Percentiles rank a stretch among this genome's conserved stretches.
phyloP scores from a whole-genome alignment of 2,113 vertebrate species.

The Origma solitaria region DNA sequence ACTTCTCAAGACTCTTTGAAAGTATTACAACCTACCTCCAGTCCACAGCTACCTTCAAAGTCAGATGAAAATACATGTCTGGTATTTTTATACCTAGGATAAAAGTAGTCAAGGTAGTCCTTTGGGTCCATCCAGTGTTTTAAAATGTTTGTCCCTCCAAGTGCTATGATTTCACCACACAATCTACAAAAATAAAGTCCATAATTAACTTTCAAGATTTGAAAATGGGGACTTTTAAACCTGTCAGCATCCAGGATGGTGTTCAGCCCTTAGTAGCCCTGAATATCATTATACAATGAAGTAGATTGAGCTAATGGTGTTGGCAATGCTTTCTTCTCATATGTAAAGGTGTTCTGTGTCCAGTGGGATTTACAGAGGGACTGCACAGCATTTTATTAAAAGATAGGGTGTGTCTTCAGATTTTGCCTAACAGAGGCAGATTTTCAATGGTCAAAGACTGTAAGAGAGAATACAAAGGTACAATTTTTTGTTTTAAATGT shows the following conservation, averaged over 20 bases:
- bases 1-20: constrained; percentile 37
- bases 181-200: background rate
- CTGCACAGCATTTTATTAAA: background rate
- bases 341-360: background rate
- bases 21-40: background rate
- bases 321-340: background rate
- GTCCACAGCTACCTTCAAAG: constrained; percentile 3
- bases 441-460: background rate
- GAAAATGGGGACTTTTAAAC: background rate
- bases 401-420: background rate
- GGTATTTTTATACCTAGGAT: constrained; percentile 42
- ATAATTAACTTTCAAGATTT: background rate
- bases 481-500: background rate
- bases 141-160: background rate
- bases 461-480: background rate
- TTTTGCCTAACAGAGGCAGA: background rate
- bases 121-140: background rate
- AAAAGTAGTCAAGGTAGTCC: constrained; percentile 43
- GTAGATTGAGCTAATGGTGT: background rate
- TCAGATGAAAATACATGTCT: constrained; percentile 39
- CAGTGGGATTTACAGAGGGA: background rate
- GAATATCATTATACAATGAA: background rate
- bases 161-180: background rate
- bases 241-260: background rate
- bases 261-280: background rate